phyloP scores from a whole-genome alignment of 2,888 invertebrate species.

The Acrobasis consociella region DNA sequence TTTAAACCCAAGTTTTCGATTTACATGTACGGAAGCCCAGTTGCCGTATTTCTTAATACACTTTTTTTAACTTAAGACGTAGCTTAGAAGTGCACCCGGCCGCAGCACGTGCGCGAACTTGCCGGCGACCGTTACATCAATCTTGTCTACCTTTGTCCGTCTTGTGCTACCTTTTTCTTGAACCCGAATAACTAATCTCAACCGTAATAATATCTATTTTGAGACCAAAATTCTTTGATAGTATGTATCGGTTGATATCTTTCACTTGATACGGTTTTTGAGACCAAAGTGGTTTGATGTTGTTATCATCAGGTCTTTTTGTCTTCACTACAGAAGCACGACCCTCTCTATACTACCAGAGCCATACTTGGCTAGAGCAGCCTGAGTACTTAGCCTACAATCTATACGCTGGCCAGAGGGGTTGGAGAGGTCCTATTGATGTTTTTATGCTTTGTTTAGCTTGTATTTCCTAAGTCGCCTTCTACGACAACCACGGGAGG shows the following conservation, averaged over 20 bases:
- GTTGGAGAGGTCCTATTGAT: too few species aligned
- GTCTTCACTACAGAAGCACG: too few species aligned
- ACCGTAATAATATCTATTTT: slow-evolving; percentile 36
- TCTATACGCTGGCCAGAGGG: too few species aligned
- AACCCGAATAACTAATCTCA: slow-evolving; percentile 33
- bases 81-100: slow-evolving; percentile 58
- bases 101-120: slow-evolving; percentile 75
- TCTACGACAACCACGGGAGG: too few species aligned
- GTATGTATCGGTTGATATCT: slow-evolving; percentile 39
- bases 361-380: too few species aligned
- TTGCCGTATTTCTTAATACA: slow-evolving; percentile 31
- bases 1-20: background rate
- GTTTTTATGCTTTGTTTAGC: too few species aligned
- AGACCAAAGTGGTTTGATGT: too few species aligned
- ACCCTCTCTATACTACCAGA: too few species aligned
- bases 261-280: slow-evolving; percentile 27
- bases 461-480: too few species aligned
- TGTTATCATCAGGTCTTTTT: too few species aligned
- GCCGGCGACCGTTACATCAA: slow-evolving; percentile 74
- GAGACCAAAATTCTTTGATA: slow-evolving; percentile 37
- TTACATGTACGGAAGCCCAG: slow-evolving; percentile 23
- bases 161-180: slow-evolving; percentile 60
- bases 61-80: slow-evolving; percentile 35
- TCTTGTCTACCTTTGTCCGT: slow-evolving; percentile 70
- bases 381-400: too few species aligned